phyloP scores from a whole-genome alignment of 2,888 invertebrate species.

The Aproaerema taeniolella region DNA sequence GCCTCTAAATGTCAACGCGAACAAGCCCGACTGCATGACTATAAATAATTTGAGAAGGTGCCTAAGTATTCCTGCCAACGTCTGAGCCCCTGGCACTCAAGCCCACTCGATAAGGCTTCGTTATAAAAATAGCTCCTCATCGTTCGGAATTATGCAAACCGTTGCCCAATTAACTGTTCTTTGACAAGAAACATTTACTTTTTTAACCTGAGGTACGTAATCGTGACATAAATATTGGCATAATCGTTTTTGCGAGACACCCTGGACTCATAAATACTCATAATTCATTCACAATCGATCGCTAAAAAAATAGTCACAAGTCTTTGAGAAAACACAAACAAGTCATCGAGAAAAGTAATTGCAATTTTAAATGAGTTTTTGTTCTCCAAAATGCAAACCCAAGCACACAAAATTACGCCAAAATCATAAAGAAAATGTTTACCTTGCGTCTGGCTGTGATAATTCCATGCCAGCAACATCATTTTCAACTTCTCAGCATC shows the following conservation, averaged over 20 bases:
- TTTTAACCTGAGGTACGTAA: too few relatives aligned
- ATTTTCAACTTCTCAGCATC: constrained; percentile 92
- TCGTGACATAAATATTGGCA: too few relatives aligned
- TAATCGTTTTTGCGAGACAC: too few relatives aligned
- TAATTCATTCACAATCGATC: too few relatives aligned
- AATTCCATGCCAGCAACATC: constrained; percentile 93
- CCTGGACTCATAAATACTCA: too few relatives aligned
- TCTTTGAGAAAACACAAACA: too few relatives aligned
- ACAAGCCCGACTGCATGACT: constrained; percentile 41
- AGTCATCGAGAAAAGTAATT: too few relatives aligned
- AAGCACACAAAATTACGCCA: too few relatives aligned
- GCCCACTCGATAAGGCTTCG: constrained; percentile 55
- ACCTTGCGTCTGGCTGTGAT: constrained; percentile 87
- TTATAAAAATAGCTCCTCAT: constrained; percentile 53
- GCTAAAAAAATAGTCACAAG: too few relatives aligned
- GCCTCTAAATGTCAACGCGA: constrained; percentile 65
- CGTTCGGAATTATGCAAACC: constrained; percentile 43
- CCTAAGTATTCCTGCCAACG: constrained; percentile 30
- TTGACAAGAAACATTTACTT: constrained; percentile 27
- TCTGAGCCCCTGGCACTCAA: constrained; percentile 41
- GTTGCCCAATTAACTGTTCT: constrained; percentile 19
- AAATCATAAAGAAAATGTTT: constrained; percentile 31
- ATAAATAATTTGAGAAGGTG: constrained; percentile 66
- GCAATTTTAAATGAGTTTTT: too few relatives aligned
- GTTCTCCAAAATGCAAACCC: too few relatives aligned